Conservation (phyloP, 1,140 invertebrate species). For the Ectropis grisescens region DNA sequence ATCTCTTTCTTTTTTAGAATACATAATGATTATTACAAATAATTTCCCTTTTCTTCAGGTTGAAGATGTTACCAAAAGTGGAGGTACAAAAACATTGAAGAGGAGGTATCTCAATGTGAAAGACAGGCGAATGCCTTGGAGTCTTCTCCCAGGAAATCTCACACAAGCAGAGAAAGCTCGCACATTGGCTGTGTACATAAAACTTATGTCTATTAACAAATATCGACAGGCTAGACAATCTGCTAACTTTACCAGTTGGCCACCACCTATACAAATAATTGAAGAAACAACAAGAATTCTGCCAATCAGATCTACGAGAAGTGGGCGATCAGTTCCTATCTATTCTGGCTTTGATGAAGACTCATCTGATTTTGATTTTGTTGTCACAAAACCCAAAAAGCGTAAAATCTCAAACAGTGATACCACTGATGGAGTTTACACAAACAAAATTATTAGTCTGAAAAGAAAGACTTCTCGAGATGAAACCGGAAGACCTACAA, state of each 20-base stretch:
- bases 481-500: constrained; percentile 34
- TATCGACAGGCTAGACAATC: constrained; percentile 49
- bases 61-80: constrained; percentile 5
- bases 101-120: constrained; percentile 50
- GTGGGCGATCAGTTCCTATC: constrained; percentile 51
- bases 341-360: constrained; percentile 60
- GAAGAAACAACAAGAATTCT: constrained; percentile 45
- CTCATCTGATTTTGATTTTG: constrained; percentile 54
- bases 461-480: constrained; percentile 49
- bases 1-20: too few relatives aligned
- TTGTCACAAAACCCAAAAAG: constrained; percentile 46
- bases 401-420: constrained; percentile 46
- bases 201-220: constrained; percentile 51
- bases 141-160: constrained; percentile 44
- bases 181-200: constrained; percentile 51
- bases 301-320: constrained; percentile 47
- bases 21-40: too few relatives aligned
- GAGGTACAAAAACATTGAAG: constrained; percentile 42
- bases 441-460: constrained; percentile 43
- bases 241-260: constrained; percentile 39
- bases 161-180: constrained; percentile 47
- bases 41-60: too few relatives aligned
- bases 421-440: constrained; percentile 25
- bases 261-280: constrained; percentile 47
- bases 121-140: constrained; percentile 64